Evolutionary conservation across 1,140 invertebrate species (phyloP).

Genomic region (Musca vetustissima): DNA sequence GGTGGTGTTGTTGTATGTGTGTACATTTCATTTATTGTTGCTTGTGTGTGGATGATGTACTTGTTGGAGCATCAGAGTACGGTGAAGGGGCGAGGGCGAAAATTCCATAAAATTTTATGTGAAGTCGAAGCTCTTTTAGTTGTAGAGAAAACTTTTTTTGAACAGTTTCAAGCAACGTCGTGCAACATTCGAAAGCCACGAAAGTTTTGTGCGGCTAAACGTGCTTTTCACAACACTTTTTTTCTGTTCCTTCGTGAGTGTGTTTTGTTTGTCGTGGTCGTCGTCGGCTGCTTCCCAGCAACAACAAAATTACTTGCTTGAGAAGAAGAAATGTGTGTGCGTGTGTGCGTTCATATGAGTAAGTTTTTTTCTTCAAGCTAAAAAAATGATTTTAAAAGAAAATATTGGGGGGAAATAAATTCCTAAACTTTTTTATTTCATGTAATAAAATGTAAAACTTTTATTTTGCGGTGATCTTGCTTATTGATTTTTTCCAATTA

Average conservation of each 20-base stretch:
- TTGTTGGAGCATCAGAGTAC: not conserved
- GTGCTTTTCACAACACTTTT: constrained; percentile 19
- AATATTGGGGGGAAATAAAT: not conserved
- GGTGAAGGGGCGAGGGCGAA: not conserved
- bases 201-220: constrained; percentile 23
- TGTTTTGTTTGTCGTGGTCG: not conserved
- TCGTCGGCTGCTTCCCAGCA: not conserved
- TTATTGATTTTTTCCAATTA: not conserved
- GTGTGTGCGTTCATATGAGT: too few species aligned
- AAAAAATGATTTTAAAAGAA: not conserved
- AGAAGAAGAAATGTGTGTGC: too few species aligned
- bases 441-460: not conserved
- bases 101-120: constrained; percentile 6
- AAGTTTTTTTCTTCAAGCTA: not conserved
- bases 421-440: too few species aligned
- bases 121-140: constrained; percentile 21
- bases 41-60: too few species aligned
- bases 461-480: not conserved
- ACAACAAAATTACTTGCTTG: too few species aligned
- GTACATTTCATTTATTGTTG: too few species aligned
- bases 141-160: constrained; percentile 16
- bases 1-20: too few species aligned
- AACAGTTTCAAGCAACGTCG: constrained; percentile 20
- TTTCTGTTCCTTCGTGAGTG: too few species aligned
- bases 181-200: constrained; percentile 19